Evolutionary conservation across 2,113 vertebrate species (phyloP), one percentile per base, ranked within the genome.

Genomic region (Tapirus terrestris): DNA sequence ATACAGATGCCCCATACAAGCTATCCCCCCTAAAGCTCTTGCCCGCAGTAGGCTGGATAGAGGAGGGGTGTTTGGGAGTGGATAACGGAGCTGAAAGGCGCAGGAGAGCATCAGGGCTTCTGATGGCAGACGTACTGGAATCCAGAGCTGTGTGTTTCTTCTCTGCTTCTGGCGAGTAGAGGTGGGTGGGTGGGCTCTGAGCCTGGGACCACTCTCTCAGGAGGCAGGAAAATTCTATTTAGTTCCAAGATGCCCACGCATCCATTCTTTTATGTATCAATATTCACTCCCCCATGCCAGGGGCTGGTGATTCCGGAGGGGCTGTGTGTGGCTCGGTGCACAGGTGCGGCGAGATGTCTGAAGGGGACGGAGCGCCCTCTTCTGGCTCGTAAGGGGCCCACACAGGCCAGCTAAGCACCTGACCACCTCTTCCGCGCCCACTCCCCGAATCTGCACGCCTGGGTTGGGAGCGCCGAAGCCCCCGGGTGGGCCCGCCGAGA

Each of bases 281-380:
- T 33, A 14, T 86, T 81, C 60, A 18, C 53, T 61, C 68, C 72
- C 80, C 80, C 33, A 13, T 7, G 27, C 63, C 36, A 17, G 14
- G 63, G 25, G 67, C 72, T 10, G 68, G 77, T 18, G 75, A 51
- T 65, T 80, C n/a, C 6, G 8, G 76, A 31, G 90, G 16, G 70
- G 79, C 31, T 0, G 6, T 0, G 23, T 2, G 25, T 1, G 21
- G 58, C 68, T 17, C n/a, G 27, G 45, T 10, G 6, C 72, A 8
- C 43, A 9, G 79, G 72, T 25, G 36, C 39, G 75, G 73, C 58
- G 31, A 73, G 76, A 43, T 29, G 14, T 25, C 70, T 23, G 45
- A 0, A 60, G 83, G 23, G 65, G 60, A 43, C 39, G 0, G 68
- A 67, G 70, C 94, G 96, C 94, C 98, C 97, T 97, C 97, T 98